Evolutionary conservation across 2,888 invertebrate genomes (phyloP).

Genomic region (Tolmerus cingulatus): DNA sequence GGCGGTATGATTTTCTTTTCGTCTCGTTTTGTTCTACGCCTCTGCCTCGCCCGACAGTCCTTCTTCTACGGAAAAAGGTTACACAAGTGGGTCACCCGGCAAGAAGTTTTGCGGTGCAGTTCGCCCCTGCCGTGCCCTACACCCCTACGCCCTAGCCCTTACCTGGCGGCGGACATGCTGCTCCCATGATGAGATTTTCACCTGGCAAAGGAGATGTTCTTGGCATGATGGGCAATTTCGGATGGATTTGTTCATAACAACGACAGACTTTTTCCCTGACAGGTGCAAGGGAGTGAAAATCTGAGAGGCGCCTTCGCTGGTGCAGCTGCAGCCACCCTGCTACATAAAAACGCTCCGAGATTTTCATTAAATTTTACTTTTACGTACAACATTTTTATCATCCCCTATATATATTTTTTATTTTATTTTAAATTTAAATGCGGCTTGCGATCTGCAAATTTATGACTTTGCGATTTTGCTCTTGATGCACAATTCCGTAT

Average conservation of each 20-base stretch:
- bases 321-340: not conserved
- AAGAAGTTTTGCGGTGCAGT: conserved; percentile 38
- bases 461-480: not conserved
- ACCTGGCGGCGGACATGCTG: not conserved
- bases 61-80: not conserved
- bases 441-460: not conserved
- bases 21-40: conserved; percentile 4
- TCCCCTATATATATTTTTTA: not conserved
- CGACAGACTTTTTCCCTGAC: not conserved
- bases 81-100: conserved; percentile 33
- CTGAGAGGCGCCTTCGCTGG: not conserved
- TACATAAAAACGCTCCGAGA: not conserved
- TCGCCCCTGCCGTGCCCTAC: not conserved
- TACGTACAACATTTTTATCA: not conserved
- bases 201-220: conserved; percentile 25
- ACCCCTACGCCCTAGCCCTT: not conserved
- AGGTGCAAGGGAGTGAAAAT: not conserved
- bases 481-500: not conserved
- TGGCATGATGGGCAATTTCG: conserved; percentile 6
- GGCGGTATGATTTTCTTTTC: not conserved
- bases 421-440: not conserved
- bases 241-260: conserved; percentile 1
- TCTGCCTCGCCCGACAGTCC: not conserved
- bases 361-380: not conserved
- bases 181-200: conserved; percentile 33